Base-by-base conservation (phyloP, 2,113 vertebrate species). In the Platysternon megacephalum region DNA sequence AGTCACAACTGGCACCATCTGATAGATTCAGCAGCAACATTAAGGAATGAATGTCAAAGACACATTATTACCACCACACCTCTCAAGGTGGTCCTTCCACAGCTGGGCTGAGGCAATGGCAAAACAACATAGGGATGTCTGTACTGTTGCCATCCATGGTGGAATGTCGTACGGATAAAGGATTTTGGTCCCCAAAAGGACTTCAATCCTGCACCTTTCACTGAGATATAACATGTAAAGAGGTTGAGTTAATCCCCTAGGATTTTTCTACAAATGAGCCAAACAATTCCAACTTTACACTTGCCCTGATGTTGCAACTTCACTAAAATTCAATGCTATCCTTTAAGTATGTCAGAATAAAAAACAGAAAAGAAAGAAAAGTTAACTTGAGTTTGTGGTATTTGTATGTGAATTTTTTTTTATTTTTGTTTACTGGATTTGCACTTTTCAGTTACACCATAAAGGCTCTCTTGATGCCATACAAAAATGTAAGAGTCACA, bases 381-480 rank as follows among this genome's bases (percentile, higher is more conserved):
- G 3, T 42, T 84, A 74, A 24, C 51, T 79, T 52, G 7, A 53
- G 79, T 29, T 82, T 72, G n/a, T 56, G 32, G 84, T 51, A 84
- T 16, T 3, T 10, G 24, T 2, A 90, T 17, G 21, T 61, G 8
- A 26, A 14, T 0, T 1, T 5, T 44, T 1, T 5, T 44, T n/a
- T 29, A 13, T n/a, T 68, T 68, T n/a, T 19, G 16, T 68, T 68
- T n/a, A 61, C 28, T 14, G 13, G 61, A 68, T 68, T n/a, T 68
- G 8, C 16, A n/a, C 35, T n/a, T 68, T 9, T 68, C 61, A n/a
- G 61, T 68, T 35, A 68, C 12, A 68, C 35, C 7, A 8, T 68
- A 16, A 68, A 68, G 32, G 32, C 61, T 68, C 35, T 68, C 35
- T 17, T 65, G 13, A 35, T 35, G 32, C 61, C 14, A n/a, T 68